A percentile compares a stretch with the other conserved stretches of the same genome.
phyloP scores from a whole-genome alignment of 2,888 invertebrate genomes.

The Troglohyphantes excavatus region DNA sequence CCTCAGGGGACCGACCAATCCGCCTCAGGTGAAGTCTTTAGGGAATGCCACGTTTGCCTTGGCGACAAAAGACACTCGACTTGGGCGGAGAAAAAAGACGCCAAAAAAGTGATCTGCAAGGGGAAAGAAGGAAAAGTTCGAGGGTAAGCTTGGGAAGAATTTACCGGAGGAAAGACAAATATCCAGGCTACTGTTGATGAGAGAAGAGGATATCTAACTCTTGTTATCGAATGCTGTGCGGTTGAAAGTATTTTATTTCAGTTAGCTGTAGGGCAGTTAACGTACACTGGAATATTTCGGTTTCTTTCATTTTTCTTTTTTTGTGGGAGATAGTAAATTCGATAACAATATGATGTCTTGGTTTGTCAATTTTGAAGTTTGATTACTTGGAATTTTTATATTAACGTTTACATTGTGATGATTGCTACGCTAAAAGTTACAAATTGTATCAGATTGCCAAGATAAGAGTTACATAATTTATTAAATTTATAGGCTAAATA shows the following conservation, averaged over 20 bases:
- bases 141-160: not conserved
- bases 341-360: no score
- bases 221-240: constrained; percentile 30
- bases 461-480: no score
- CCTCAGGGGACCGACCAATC: constrained; percentile 42
- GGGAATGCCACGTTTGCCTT: constrained; percentile 55
- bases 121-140: not conserved
- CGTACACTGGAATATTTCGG: no score
- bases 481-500: no score
- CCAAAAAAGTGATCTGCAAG: constrained; percentile 25
- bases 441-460: no score
- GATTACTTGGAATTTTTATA: no score
- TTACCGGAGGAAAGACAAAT: constrained; percentile 49
- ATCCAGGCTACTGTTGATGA: constrained; percentile 33
- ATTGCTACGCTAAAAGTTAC: no score
- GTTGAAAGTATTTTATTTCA: constrained; percentile 17
- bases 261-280: no score
- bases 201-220: constrained; percentile 18
- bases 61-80: constrained; percentile 60
- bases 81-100: constrained; percentile 33
- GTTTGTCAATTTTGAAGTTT: no score
- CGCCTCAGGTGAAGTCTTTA: constrained; percentile 12
- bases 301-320: no score
- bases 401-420: no score
- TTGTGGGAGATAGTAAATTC: no score